Percentiles rank a stretch among this genome's conserved stretches.
Conservation (phyloP, 2,888 invertebrate genomes). For the Oxystoma pomonae region DNA sequence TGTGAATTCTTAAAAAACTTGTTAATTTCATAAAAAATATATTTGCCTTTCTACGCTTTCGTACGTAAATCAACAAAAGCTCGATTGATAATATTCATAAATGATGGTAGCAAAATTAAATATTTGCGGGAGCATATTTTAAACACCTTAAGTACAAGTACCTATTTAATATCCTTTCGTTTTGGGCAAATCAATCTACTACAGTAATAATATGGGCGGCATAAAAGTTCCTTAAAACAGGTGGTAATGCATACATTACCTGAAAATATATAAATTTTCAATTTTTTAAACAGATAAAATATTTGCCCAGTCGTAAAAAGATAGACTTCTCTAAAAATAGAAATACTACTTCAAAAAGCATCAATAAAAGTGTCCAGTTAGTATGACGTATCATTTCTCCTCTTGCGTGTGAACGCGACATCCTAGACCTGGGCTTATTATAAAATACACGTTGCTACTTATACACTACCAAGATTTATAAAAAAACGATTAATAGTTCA, state of each 20-base stretch:
- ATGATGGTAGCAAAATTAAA: no score
- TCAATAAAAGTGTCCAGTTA: background rate
- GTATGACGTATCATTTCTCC: background rate
- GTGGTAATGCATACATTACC: no score
- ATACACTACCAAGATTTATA: background rate
- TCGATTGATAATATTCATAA: no score
- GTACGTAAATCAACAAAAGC: no score
- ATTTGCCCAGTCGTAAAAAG: no score
- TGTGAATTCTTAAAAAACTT: no score
- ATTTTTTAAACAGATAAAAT: no score
- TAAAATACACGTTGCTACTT: background rate
- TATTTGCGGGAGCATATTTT: constrained; percentile 19
- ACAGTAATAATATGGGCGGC: background rate
- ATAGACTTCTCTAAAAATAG: constrained; percentile 20
- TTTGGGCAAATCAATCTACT: constrained; percentile 2
- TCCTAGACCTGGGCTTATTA: constrained; percentile 27
- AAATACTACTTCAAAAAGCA: constrained; percentile 10
- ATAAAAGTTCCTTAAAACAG: no score
- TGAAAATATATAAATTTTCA: no score
- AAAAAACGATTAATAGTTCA: no score
- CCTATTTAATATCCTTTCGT: background rate
- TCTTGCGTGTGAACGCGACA: constrained; percentile 33
- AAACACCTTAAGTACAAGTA: constrained; percentile 1
- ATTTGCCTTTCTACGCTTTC: no score
- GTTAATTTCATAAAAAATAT: no score